phyloP scores from a whole-genome alignment of 1,140 invertebrate species.

The Ridgeia piscesae region DNA sequence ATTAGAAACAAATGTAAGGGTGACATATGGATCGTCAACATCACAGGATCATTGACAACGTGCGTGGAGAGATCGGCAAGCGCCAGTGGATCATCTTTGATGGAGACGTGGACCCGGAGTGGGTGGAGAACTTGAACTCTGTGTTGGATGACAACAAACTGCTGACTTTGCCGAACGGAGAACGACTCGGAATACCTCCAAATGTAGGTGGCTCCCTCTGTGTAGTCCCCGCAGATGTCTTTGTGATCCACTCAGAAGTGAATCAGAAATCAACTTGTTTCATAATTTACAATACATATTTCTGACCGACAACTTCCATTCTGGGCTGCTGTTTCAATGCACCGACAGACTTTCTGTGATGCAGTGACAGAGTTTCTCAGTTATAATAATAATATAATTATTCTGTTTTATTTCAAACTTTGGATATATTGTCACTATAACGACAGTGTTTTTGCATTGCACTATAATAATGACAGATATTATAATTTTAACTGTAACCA shows the following conservation, averaged over 20 bases:
- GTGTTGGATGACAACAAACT: conserved; percentile 93
- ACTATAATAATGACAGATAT: too few relatives aligned
- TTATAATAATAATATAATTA: too few relatives aligned
- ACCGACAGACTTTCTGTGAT: not conserved
- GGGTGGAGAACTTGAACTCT: conserved; percentile 97
- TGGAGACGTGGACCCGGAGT: conserved; percentile 97
- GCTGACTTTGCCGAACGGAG: conserved; percentile 94
- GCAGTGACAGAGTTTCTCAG: conserved; percentile 52
- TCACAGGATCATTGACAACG: conserved; percentile 95
- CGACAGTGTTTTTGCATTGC: not conserved
- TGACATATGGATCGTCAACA: not conserved
- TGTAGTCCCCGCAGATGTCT: not conserved
- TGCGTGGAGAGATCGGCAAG: conserved; percentile 79
- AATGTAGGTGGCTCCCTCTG: conserved; percentile 65
- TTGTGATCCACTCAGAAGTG: not conserved
- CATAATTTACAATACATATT: too few relatives aligned
- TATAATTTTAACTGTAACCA: too few relatives aligned
- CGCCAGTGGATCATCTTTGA: conserved; percentile 92
- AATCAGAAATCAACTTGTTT: not conserved
- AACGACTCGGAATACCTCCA: conserved; percentile 89
- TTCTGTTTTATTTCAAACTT: too few relatives aligned
- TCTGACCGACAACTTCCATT: too few relatives aligned
- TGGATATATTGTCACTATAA: not conserved
- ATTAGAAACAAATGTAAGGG: not conserved
- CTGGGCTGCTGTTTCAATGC: not conserved